Evolutionary conservation across 2,888 invertebrate species (phyloP).

Genomic region (Clitarchus hookeri): DNA sequence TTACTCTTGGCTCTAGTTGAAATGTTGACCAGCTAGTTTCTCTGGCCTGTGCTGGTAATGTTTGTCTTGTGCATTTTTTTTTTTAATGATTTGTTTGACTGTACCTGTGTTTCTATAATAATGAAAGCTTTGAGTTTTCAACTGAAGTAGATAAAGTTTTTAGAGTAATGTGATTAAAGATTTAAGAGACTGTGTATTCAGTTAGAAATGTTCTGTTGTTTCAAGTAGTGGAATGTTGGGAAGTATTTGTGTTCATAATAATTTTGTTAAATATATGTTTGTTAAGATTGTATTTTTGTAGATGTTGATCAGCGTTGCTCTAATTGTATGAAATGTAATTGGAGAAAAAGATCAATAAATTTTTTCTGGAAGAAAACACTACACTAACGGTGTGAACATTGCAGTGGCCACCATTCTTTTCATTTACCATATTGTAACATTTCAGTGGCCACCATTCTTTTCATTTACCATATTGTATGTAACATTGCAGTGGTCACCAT

Average conservation of each 20-base stretch:
- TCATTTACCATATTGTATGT: no score
- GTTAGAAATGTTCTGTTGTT: background rate
- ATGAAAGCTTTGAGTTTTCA: background rate
- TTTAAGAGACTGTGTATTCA: no score
- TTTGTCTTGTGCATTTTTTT: background rate
- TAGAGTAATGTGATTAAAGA: no score
- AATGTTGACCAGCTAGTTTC: background rate
- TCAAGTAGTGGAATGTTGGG: background rate
- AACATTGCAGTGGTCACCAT: no score
- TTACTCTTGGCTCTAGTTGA: background rate
- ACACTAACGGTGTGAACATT: no score
- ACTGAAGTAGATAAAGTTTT: background rate
- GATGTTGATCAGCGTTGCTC: background rate
- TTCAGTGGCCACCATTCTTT: no score
- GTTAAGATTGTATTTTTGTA: conserved; percentile 14
- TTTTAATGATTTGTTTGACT: background rate
- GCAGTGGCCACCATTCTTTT: no score
- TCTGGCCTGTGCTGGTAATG: background rate
- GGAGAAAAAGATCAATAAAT: background rate
- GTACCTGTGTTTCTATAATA: background rate
- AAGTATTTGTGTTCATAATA: background rate
- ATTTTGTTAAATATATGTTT: conserved; percentile 14
- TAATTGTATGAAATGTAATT: background rate
- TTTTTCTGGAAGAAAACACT: background rate
- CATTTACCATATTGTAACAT: no score